These are phyloP conservation scores for Drosophila saltans DNA, from an alignment of 1,140 invertebrate genomes.

Conservation along the genomic window DNA sequence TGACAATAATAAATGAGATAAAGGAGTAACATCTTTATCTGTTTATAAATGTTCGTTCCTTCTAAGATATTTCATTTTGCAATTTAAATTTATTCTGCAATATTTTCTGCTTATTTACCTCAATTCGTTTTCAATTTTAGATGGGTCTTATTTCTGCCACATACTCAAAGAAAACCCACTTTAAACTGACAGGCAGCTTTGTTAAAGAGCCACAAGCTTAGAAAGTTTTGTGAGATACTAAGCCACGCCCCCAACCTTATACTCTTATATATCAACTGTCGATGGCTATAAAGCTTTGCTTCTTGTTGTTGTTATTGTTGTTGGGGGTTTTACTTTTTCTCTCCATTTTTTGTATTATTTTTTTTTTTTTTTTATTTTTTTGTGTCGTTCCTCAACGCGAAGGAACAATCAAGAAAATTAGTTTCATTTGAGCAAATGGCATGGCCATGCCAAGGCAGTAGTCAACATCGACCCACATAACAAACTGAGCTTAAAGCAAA, in stretches of 20 bases:
- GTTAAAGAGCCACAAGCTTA: constrained; percentile 29
- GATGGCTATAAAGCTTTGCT: constrained; percentile 60
- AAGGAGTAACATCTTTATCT: too few relatives aligned
- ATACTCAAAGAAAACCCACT: not conserved
- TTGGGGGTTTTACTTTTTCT: not conserved
- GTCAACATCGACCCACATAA: constrained; percentile 59
- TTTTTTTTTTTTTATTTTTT: constrained; percentile 26
- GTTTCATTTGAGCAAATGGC: constrained; percentile 78
- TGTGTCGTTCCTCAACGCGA: constrained; percentile 38
- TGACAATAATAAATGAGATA: too few relatives aligned
- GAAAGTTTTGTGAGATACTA: constrained; percentile 21
- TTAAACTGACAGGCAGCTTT: constrained; percentile 45
- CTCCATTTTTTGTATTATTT: not conserved
- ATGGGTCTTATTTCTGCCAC: not conserved
- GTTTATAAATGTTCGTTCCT: not conserved
- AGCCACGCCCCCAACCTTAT: constrained; percentile 32
- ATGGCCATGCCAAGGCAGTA: constrained; percentile 40
- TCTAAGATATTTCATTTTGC: constrained; percentile 12
- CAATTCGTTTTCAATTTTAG: not conserved
- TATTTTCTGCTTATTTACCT: not conserved
- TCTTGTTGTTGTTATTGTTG: not conserved
- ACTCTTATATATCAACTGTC: constrained; percentile 67
- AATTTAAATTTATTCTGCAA: constrained; percentile 22
- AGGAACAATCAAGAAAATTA: constrained; percentile 76
- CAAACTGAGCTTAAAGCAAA: constrained; percentile 62